Conservation (phyloP, 2,113 vertebrate species). For the Pygoscelis adeliae region DNA sequence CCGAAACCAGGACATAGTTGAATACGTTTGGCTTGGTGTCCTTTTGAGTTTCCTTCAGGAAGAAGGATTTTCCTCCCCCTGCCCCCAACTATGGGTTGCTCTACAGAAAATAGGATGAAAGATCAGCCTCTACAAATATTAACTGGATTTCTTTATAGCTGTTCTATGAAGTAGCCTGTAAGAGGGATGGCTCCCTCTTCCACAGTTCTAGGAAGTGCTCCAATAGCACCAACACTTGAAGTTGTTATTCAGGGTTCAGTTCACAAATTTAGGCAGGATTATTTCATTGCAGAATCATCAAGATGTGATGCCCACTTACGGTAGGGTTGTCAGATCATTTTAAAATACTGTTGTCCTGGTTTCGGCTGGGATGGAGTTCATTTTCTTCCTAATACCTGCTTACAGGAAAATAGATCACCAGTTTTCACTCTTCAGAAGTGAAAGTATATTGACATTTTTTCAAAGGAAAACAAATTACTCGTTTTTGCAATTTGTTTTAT, state of each 20-base stretch:
- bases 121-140: not conserved
- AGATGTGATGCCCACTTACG: not conserved
- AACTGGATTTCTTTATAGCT: not conserved
- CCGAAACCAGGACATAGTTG: too few species aligned
- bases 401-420: not conserved
- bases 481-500: not conserved
- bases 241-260: not conserved
- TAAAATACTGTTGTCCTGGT: not conserved
- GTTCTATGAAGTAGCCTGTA: not conserved
- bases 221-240: not conserved
- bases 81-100: not conserved
- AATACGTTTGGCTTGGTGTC: rapidly evolving
- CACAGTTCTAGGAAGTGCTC: not conserved
- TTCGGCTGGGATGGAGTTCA: too few species aligned
- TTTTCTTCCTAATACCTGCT: not conserved
- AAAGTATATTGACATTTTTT: not conserved
- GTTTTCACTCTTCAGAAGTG: not conserved
- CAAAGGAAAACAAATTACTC: not conserved
- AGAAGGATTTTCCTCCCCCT: not conserved
- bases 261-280: not conserved
- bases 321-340: not conserved
- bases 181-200: not conserved
- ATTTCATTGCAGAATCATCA: not conserved
- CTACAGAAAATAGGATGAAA: not conserved
- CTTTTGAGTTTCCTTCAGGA: not conserved